Evolutionary conservation across 2,888 invertebrate genomes (phyloP), one percentile per base, ranked within the genome.

Genomic region (Trissolcus brochymenae): DNA sequence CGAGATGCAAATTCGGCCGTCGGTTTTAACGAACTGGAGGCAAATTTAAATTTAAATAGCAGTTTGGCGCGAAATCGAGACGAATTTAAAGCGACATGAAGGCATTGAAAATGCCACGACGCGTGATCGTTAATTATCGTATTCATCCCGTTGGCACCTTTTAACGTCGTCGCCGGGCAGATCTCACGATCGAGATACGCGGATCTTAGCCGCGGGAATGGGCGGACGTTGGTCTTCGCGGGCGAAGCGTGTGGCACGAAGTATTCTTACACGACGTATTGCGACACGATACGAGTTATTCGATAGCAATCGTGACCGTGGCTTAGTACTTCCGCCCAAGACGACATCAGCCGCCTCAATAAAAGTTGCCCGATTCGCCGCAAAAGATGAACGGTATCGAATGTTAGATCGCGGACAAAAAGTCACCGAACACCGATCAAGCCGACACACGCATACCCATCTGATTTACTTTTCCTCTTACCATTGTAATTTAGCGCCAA

Each of bases 261-360:
- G 72, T 79, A 76, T 70, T 73, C 51, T 59, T 74, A 71, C 76
- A 71, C 74, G 74, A 74, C 76, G 79, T 80, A 81, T 80, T 80
- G 79, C 81, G 80, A 80, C 81, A 78, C 81, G 81, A 78, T 77
- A 71, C 76, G 50, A 79, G 79, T 78, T 81, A 79, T 79, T 80
- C 73, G 82, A 81, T 82, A 80, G 73, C 78, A 78, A 80, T 82
- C 82, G 80, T 80, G 82, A 80, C 80, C 79, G 73, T 64, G 71
- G 60, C 57, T 53, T 29, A 21, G 53, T 57, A 76, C 75, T 80
- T 79, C 77, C 75, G 78, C 75, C 78, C 76, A 16, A 54, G 60
- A 61, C 64, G 68, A 78, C 72, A 75, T 73, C 61, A 51, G 67
- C 64, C 60, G 70, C 55, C 55, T 19, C 73, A 56, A 73, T 68